Evolutionary conservation across 2,888 invertebrate species (phyloP).

Genomic region (Craniophora ligustri): DNA sequence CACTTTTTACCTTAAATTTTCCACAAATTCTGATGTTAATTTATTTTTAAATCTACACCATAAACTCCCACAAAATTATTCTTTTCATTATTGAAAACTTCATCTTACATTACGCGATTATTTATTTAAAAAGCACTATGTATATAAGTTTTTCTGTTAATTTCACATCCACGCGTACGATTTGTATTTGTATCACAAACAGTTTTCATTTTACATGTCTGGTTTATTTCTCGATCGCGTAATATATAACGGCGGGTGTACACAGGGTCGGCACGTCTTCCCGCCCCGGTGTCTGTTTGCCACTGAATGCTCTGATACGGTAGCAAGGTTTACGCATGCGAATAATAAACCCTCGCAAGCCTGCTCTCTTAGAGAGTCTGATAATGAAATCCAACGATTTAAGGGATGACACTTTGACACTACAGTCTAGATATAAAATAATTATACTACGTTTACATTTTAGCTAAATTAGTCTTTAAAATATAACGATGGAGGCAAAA

Average conservation of each 20-base stretch:
- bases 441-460: no score
- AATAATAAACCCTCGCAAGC: constrained; percentile 76
- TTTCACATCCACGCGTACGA: constrained; percentile 43
- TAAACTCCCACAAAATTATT: constrained; percentile 6
- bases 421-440: background rate
- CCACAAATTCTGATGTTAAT: constrained; percentile 8
- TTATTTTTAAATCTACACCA: constrained; percentile 11
- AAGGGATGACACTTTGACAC: constrained; percentile 55
- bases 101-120: background rate
- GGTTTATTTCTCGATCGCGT: constrained; percentile 61
- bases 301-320: constrained; percentile 77
- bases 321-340: constrained; percentile 82
- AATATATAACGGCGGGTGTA: constrained; percentile 27
- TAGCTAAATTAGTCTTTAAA: no score
- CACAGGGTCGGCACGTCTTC: constrained; percentile 64
- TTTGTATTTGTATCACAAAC: constrained; percentile 32
- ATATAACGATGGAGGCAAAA: no score
- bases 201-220: constrained; percentile 24
- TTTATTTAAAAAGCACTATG: constrained; percentile 32
- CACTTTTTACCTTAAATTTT: constrained; percentile 15
- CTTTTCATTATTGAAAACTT: background rate
- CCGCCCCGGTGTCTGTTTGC: constrained; percentile 64
- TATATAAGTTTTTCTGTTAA: constrained; percentile 30
- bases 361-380: constrained; percentile 70
- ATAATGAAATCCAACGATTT: constrained; percentile 78